A percentile compares a stretch with the other conserved stretches of the same genome.
Evolutionary conservation across 2,888 invertebrate genomes (phyloP).

Genomic region (Orthonevra nobilis): DNA sequence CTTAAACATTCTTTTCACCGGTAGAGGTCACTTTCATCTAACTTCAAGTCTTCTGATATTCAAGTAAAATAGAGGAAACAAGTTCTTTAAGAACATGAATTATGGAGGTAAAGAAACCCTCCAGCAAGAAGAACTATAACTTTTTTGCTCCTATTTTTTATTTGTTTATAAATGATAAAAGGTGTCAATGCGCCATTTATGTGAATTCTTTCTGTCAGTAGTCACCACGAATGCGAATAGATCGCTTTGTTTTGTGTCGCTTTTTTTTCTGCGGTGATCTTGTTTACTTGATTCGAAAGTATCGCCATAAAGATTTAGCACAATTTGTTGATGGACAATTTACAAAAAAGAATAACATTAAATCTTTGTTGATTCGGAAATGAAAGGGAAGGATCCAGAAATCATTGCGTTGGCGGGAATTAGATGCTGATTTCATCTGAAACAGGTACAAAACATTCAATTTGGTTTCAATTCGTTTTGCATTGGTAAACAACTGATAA

Average conservation of each 20-base stretch:
- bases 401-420: no score
- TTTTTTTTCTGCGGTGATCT: background rate
- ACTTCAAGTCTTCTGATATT: background rate
- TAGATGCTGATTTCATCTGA: no score
- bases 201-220: constrained; percentile 14
- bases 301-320: constrained; percentile 22
- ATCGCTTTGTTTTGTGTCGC: background rate
- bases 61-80: background rate
- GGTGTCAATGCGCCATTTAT: constrained; percentile 40
- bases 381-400: no score
- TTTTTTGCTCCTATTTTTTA: constrained; percentile 6
- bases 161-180: constrained; percentile 37
- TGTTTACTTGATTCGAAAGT: constrained; percentile 26
- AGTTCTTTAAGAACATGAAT: background rate
- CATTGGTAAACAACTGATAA: no score
- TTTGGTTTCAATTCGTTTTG: no score
- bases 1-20: no score
- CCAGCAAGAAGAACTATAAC: background rate
- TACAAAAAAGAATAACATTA: background rate
- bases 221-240: background rate
- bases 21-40: constrained; percentile 14
- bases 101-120: background rate
- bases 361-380: background rate
- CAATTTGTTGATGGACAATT: constrained; percentile 18
- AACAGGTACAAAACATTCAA: no score